Conservation (phyloP, 2,797 vertebrate genomes). For the Mionectes olivaceus region DNA sequence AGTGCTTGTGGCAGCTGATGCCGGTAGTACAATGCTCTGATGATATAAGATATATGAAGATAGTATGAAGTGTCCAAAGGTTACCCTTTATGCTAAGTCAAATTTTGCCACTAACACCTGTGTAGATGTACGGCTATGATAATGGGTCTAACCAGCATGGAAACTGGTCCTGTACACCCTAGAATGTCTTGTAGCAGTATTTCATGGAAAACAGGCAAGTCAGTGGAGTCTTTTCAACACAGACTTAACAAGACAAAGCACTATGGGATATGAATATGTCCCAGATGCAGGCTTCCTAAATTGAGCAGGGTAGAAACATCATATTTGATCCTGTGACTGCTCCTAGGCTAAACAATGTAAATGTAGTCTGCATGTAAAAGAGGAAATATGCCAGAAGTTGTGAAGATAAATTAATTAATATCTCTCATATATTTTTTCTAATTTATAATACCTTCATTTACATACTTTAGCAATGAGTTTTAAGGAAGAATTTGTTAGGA, state of each 20-base stretch:
- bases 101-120: neutral
- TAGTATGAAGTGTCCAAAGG: neutral
- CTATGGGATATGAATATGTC: neutral
- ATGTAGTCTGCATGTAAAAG: neutral
- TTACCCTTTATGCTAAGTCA: neutral
- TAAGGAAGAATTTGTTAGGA: neutral
- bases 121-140: neutral
- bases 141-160: neutral
- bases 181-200: neutral
- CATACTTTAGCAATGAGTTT: neutral
- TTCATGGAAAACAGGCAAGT: neutral
- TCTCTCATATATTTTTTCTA: neutral
- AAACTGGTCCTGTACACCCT: neutral
- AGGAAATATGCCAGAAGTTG: neutral
- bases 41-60: neutral
- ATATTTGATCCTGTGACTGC: neutral
- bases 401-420: neutral
- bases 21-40: neutral
- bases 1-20: neutral
- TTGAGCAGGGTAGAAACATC: neutral
- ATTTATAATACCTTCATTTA: neutral
- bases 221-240: neutral
- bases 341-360: neutral
- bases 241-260: neutral
- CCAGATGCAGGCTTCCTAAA: neutral